Conservation (phyloP, 2,113 vertebrate species). For the Cranoglanis bouderius region DNA sequence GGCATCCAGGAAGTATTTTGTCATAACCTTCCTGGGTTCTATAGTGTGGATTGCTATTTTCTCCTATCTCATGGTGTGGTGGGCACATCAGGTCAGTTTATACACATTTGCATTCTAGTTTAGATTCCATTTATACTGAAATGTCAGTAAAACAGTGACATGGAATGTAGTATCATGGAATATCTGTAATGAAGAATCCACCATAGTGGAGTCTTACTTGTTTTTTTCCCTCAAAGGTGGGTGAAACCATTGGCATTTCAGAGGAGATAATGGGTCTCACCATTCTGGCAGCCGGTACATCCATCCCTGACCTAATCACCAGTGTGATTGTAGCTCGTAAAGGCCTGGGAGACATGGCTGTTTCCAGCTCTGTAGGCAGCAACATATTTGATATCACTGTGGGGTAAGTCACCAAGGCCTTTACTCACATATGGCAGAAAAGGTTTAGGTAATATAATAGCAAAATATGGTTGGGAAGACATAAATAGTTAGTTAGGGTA, state of each 20-base stretch:
- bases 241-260: slow-evolving; percentile 94
- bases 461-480: neutral
- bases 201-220: neutral
- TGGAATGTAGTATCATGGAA: neutral
- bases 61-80: slow-evolving; percentile 99
- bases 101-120: neutral
- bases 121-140: neutral
- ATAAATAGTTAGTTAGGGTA: neutral
- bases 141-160: neutral
- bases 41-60: slow-evolving; percentile 92
- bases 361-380: slow-evolving; percentile 96
- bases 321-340: slow-evolving; percentile 96
- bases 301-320: slow-evolving; percentile 96
- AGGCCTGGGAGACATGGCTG: slow-evolving; percentile 95
- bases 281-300: slow-evolving; percentile 93
- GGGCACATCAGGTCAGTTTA: slow-evolving; percentile 93
- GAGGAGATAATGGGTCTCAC: slow-evolving; percentile 98
- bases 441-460: neutral
- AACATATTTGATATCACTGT: slow-evolving; percentile 98
- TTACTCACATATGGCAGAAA: neutral
- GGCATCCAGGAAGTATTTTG: slow-evolving; percentile 86
- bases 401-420: slow-evolving; percentile 77
- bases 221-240: slow-evolving; percentile 76
- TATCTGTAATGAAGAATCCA: neutral
- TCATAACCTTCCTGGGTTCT: slow-evolving; percentile 87